A percentile compares a stretch with the other conserved stretches of the same genome.
Conservation (phyloP, 92 coral and sea anemone species). For the Plumapathes pennacea region DNA sequence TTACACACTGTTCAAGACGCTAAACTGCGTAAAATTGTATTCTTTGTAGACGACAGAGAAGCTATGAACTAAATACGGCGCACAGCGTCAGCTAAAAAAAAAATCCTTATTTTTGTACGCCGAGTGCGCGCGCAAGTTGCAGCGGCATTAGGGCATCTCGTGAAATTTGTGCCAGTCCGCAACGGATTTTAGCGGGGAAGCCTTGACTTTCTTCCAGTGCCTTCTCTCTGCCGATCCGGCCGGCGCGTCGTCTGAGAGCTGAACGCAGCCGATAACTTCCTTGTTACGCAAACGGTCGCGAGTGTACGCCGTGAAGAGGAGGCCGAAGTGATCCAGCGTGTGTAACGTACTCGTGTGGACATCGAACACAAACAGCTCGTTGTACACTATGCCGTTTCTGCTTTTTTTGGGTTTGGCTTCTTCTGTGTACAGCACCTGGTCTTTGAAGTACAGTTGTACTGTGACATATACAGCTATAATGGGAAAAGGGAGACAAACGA, state of each 20-base stretch:
- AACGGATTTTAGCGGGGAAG: slow-evolving; percentile 79
- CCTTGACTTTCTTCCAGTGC: slow-evolving; percentile 85
- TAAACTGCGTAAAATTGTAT: too few relatives aligned
- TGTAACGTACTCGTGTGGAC: slow-evolving; percentile 75
- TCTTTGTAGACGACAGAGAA: too few relatives aligned
- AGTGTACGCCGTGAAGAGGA: slow-evolving; percentile 62
- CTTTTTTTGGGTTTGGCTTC: slow-evolving; percentile 65
- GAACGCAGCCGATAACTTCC: slow-evolving; percentile 73
- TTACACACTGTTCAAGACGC: too few relatives aligned
- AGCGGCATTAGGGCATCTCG: too few relatives aligned
- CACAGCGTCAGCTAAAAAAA: too few relatives aligned
- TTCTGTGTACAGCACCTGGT: slow-evolving; percentile 56
- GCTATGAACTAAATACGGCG: too few relatives aligned
- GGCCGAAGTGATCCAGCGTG: slow-evolving; percentile 75
- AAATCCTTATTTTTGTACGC: too few relatives aligned
- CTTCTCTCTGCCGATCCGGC: slow-evolving; percentile 59
- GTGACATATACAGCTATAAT: slow-evolving; percentile 66
- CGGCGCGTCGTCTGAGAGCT: slow-evolving; percentile 70
- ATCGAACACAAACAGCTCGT: slow-evolving; percentile 72
- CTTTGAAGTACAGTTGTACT: slow-evolving; percentile 72
- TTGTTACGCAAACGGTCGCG: slow-evolving; percentile 67
- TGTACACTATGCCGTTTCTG: slow-evolving; percentile 29
- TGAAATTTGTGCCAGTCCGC: slow-evolving; percentile 87
- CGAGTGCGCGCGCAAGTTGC: too few relatives aligned
- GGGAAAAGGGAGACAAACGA: neutral